Percentiles rank a stretch among this genome's conserved stretches.
Conservation (phyloP, 2,113 vertebrate species). For the Panthera leo region DNA sequence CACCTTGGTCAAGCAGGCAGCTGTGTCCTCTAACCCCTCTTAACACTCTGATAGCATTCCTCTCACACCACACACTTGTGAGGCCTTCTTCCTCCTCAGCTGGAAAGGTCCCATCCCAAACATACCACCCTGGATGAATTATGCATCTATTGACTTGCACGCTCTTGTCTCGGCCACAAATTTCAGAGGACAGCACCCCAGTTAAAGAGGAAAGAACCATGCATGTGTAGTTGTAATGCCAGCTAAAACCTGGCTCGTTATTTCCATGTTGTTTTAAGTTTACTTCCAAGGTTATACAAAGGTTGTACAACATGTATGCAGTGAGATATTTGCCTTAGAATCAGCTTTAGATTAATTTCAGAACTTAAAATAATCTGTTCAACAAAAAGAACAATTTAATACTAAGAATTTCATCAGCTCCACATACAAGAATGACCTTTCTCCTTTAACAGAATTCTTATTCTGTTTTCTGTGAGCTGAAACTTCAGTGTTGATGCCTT, state of each 20-base stretch:
- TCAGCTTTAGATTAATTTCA: background rate
- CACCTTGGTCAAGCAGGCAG: background rate
- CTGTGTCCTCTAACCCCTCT: constrained; percentile 2
- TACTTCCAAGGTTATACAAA: background rate
- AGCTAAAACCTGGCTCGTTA: background rate
- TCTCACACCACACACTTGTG: background rate
- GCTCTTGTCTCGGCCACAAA: background rate
- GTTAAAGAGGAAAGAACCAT: background rate
- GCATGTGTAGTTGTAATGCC: background rate
- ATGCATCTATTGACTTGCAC: background rate
- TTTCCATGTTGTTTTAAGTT: background rate
- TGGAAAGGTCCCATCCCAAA: constrained; percentile 29
- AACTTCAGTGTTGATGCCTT: background rate
- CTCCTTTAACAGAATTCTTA: constrained; percentile 6
- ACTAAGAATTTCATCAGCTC: background rate
- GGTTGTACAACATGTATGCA: background rate
- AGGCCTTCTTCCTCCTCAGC: background rate
- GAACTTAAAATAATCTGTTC: background rate
- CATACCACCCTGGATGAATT: fast-evolving
- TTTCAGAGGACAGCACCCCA: background rate
- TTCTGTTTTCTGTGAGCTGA: constrained; percentile 13
- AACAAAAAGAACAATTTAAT: background rate
- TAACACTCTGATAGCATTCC: background rate
- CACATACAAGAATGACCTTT: background rate
- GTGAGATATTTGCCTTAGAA: background rate